Conservation (phyloP, 2,113 vertebrate genomes). For the Aspidoscelis tigris region DNA sequence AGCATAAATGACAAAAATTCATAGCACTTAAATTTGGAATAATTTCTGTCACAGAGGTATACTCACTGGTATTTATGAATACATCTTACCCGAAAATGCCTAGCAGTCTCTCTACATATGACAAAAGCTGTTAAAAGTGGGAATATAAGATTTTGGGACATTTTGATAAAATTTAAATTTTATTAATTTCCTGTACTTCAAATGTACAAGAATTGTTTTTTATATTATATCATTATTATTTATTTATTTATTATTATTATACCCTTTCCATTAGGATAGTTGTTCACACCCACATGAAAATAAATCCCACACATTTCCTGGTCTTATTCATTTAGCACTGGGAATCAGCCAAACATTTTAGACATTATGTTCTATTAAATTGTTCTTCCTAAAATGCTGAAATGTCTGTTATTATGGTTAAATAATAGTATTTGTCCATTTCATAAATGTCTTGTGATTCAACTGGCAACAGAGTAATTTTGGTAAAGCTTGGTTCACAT, state of each 20-base stretch:
- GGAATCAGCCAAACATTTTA: slow-evolving; percentile 37
- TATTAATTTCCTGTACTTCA: slow-evolving; percentile 33
- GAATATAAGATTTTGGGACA: slow-evolving; percentile 36
- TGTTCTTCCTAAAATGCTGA: neutral
- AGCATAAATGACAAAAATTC: slow-evolving; percentile 29
- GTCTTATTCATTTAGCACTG: slow-evolving; percentile 27
- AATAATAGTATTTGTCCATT: neutral
- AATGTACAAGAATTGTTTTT: slow-evolving; percentile 3
- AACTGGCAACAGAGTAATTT: too few species aligned
- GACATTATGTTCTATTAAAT: slow-evolving; percentile 29
- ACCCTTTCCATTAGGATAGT: slow-evolving; percentile 29
- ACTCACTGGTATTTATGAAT: slow-evolving; percentile 13
- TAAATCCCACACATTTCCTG: slow-evolving; percentile 4
- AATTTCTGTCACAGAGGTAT: neutral
- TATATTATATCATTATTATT: neutral
- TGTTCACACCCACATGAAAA: slow-evolving; percentile 26
- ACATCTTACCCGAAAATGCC: slow-evolving; percentile 17
- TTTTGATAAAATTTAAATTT: slow-evolving; percentile 16
- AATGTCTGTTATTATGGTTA: neutral
- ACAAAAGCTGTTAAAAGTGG: slow-evolving; percentile 41
- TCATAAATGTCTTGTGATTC: neutral
- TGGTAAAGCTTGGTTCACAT: too few species aligned
- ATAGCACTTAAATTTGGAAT: neutral
- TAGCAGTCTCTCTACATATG: neutral
- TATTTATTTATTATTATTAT: slow-evolving; percentile 34